Base-by-base conservation (phyloP, 2,113 vertebrate genomes). In the Hyperopisus bebe region DNA sequence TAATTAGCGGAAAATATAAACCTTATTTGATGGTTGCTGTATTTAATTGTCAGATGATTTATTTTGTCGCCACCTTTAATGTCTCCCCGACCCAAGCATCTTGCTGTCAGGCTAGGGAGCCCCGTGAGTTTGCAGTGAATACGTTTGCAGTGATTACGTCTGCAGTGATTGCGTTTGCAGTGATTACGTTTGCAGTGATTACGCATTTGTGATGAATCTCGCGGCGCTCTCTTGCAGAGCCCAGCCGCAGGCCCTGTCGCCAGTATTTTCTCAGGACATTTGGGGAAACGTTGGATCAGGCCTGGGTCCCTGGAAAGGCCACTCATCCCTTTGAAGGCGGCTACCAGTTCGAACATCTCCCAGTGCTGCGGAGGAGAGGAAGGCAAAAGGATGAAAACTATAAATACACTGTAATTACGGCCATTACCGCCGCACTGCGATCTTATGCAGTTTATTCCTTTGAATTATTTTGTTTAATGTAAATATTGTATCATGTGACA, bases 331-430 rank as follows among this genome's bases (percentile, higher is more conserved):
- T 99, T 93, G 96, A 97, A 95, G 98, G 98, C 92, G 96, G 97
- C 58, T 96, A 99, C 94, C 97, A 99, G 92, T 99, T 99, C 94
- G 96, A 97, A 91, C 96, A 97, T 66, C 95, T 98, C 46, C 98
- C 98, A 85, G 94, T 99, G 90, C 95, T 98, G 70, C 96, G 97
- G 90, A 95, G 96, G 91, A 96, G 97, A 95, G 98, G 97, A 90
- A 98, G 97, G 91, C 97, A 98, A 91, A 98, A 97, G 94, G 98
- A 99, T 89, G 98, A 97, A 94, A 95, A 96, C 93, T 98, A 98
- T 93, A 98, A 97, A 90, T 97, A 98, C 92, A 98, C 97, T 96
- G 98, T 98, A 94, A 94, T 53, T 88, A 47, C 66, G 7, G 39
- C 42, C 47, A 13, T 85, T 85, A 50, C 15, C n/a, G 10, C 6